Evolutionary conservation across 2,113 vertebrate species (phyloP), one percentile per base, ranked within the genome.

Genomic region (Sorex araneus): DNA sequence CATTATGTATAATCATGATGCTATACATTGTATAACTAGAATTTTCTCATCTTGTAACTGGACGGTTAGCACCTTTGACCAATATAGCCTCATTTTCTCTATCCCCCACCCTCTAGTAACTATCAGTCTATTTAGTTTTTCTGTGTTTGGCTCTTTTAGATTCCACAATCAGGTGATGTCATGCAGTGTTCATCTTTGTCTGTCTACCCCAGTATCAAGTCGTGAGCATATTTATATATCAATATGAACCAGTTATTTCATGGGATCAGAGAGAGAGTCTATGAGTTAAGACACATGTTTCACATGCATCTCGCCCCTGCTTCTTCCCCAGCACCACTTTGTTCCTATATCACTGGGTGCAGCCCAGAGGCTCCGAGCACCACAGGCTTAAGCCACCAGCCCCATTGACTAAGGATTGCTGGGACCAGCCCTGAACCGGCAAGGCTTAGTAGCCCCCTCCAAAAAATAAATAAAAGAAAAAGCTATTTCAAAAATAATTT

Each of bases 401-500:
- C 45, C 47, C 47, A 50, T 50, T 50, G 47, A 50, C 47, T 50
- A 50, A 50, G 47, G 47, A 50, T 40, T 50, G 47, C 47, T 50
- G 47, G 47, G 47, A 50, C 47, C 6, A 50, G 13, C 47, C 47
- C 5, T 50, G 47, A 50, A 50, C 47, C 9, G 6, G 13, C 9
- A 50, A 50, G 47, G 5, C 47, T 7, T 50, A 10, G 9, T 10
- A 50, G 13, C 47, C 9, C 13, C 47, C 47, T 9, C 47, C 2
- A 50, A 50, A 50, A 50, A 50, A 50, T 50, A 12, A 50, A 50
- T 50, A 50, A 50, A 50, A 93, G 45, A 93, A 57, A 30, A 82
- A 91, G 34, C 40, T 92, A 6, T 89, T 89, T 76, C 34, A 79
- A 60, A 75, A 71, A 25, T 57, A 80, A 89, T 64, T 89, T 84